Evolutionary conservation across 2,888 invertebrate genomes (phyloP).

Genomic region (Phaonia tiefii): DNA sequence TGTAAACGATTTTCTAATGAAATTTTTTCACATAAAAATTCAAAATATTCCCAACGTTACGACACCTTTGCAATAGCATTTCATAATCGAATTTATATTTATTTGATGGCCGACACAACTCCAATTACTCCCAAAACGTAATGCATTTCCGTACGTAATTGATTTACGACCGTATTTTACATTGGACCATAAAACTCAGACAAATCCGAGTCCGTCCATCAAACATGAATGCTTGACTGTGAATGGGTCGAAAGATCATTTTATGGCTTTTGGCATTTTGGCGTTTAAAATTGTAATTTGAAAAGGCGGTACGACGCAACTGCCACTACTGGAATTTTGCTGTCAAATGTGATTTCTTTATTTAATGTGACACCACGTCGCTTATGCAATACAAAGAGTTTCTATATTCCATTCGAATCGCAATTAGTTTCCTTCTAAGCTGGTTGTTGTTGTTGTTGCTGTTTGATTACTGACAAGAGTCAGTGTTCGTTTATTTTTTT

Average conservation of each 20-base stretch:
- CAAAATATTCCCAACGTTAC: no score
- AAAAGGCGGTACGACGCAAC: conserved; percentile 23
- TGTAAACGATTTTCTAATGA: no score
- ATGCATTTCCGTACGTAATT: conserved; percentile 9
- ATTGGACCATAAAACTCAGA: neutral
- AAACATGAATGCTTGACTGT: neutral
- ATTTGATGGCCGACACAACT: neutral
- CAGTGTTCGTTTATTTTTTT: neutral
- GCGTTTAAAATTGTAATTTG: conserved; percentile 36
- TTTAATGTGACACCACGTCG: conserved; percentile 58
- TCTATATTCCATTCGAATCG: no score
- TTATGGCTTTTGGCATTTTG: conserved; percentile 48
- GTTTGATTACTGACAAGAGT: neutral
- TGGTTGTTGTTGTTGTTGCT: neutral
- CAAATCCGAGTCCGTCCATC: no score
- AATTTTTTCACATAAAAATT: no score
- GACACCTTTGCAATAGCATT: neutral
- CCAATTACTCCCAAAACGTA: conserved; percentile 13
- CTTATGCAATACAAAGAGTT: conserved; percentile 64
- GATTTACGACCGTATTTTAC: neutral
- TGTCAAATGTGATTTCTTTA: conserved; percentile 53
- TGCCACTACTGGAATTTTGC: conserved; percentile 35
- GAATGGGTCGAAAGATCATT: neutral
- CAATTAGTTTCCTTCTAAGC: neutral
- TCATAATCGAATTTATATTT: neutral